phyloP scores from a whole-genome alignment of 1,140 invertebrate species.

The Drosophila murphyi region DNA sequence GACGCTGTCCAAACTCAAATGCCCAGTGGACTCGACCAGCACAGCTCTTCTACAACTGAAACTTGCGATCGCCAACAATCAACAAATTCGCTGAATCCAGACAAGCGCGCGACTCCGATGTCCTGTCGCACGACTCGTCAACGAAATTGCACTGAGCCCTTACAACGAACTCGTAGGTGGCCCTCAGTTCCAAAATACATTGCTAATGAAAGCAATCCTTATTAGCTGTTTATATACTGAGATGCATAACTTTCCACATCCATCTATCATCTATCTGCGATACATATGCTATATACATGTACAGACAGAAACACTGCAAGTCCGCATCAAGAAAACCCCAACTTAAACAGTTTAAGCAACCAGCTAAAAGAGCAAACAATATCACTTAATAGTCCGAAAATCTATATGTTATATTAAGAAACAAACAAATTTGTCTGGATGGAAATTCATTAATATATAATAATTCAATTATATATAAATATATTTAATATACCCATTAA shows the following conservation, averaged over 20 bases:
- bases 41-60: constrained; percentile 21
- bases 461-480: too few relatives aligned
- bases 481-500: too few relatives aligned
- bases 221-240: constrained; percentile 61
- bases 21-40: constrained; percentile 27
- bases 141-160: constrained; percentile 48
- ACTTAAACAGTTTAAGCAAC: too few relatives aligned
- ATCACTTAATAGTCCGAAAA: too few relatives aligned
- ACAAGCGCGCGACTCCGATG: constrained; percentile 64
- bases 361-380: too few relatives aligned
- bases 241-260: background rate
- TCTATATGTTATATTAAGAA: too few relatives aligned
- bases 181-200: constrained; percentile 52
- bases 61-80: constrained; percentile 59
- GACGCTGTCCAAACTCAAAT: constrained; percentile 13
- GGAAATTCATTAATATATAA: too few relatives aligned
- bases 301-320: too few relatives aligned
- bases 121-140: constrained; percentile 71
- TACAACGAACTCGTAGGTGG: constrained; percentile 61
- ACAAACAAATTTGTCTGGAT: too few relatives aligned
- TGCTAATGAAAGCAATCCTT: constrained; percentile 65
- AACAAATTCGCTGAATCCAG: constrained; percentile 67
- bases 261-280: too few relatives aligned
- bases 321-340: too few relatives aligned
- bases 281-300: too few relatives aligned